Base-by-base conservation (phyloP, 2,113 vertebrate genomes). In the Dipodomys spectabilis region DNA sequence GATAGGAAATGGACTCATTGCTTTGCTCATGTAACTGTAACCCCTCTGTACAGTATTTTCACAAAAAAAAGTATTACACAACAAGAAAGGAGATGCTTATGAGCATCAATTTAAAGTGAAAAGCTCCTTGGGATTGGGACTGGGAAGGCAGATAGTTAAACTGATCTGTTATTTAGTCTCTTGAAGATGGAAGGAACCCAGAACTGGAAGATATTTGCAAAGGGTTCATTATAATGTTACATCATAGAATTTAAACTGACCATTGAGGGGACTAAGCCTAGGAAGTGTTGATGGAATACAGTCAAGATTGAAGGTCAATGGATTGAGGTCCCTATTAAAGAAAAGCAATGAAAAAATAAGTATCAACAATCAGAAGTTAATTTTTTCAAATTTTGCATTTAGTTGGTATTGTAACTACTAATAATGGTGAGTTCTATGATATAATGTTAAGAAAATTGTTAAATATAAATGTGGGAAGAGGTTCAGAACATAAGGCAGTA, bases 351-450 rank as follows among this genome's bases (percentile, higher is more conserved):
- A 27, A 1, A 60, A 35, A 39, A 82, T 44, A 69, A 53, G 25
- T 5, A 80, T 35, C 27, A 53, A 3, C 80, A 49, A 19, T 83
- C 30, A 79, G 79, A 91, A 18, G 67, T 27, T 32, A 9, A 7
- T 22, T 23, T 49, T 62, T 72, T 84, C 74, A 32, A 71, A 67
- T 53, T 91, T 83, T 57, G 77, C 67, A 30, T 89, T 74, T 91
- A 23, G 32, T 53, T 88, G 35, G 6, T 77, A 11, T 39, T 45
- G 0, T 0, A 32, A 9, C 84, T 92, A 64, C 22, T 90, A 15
- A 92, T 65, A n/a, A 3, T 35, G 15, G 44, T 90, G 20, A 74
- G 11, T 74, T 91, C 22, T 77, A 5, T 71, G 30, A 25, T 39
- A 12, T 73, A 18, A 83, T 12, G 74, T 81, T 2, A 25, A 57